Conservation (phyloP, 2,888 invertebrate genomes). For the Venusia cambrica region DNA sequence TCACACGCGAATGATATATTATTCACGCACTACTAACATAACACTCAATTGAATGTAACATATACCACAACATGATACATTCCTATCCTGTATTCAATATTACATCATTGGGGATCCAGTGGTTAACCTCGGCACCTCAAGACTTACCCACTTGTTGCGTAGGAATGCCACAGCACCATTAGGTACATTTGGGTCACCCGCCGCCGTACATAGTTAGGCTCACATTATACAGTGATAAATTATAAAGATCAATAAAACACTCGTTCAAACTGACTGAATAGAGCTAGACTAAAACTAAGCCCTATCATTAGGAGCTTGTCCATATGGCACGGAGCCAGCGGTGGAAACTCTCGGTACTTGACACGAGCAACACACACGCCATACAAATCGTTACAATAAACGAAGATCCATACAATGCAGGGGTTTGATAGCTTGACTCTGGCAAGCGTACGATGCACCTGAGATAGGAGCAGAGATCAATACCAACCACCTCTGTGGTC, state of each 20-base stretch:
- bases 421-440: neutral
- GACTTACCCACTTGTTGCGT: constrained; percentile 45
- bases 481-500: too few species aligned
- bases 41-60: too few species aligned
- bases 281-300: constrained; percentile 33
- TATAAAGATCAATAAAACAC: constrained; percentile 28
- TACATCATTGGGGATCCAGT: constrained; percentile 29
- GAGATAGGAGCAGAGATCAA: too few species aligned
- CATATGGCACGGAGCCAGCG: constrained; percentile 43
- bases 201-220: too few species aligned
- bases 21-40: too few species aligned
- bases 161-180: constrained; percentile 32
- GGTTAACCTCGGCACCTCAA: constrained; percentile 38
- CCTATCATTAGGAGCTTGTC: constrained; percentile 34
- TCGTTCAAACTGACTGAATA: constrained; percentile 31
- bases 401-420: constrained; percentile 8
- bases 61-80: constrained; percentile 6
- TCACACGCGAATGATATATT: too few species aligned
- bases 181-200: constrained; percentile 1
- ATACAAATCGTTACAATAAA: constrained; percentile 17
- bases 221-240: constrained; percentile 29
- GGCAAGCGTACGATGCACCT: too few species aligned
- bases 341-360: constrained; percentile 37
- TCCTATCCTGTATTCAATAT: constrained; percentile 8
- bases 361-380: constrained; percentile 30